Evolutionary conservation across 2,797 vertebrate genomes (phyloP).

Genomic region (Argentina silus): DNA sequence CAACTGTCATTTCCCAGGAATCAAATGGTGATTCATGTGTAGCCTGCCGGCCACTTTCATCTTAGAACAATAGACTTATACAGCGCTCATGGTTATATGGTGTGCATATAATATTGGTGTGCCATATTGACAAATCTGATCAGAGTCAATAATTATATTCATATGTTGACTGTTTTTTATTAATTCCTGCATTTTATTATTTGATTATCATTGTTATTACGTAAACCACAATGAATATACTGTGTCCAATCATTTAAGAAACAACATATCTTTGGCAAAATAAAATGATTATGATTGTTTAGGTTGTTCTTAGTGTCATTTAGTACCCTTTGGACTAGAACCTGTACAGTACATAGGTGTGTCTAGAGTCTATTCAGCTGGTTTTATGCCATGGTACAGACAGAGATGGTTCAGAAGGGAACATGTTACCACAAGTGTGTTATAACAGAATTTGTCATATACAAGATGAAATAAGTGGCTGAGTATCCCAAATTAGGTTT

Average conservation of each 20-base stretch:
- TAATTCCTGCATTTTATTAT: background rate
- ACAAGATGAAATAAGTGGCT: background rate
- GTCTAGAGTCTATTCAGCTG: no score
- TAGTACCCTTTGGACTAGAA: background rate
- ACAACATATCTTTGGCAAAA: background rate
- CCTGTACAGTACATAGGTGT: no score
- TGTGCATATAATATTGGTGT: background rate
- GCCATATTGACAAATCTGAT: background rate
- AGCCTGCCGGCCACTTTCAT: background rate
- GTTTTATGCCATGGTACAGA: no score
- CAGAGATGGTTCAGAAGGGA: no score
- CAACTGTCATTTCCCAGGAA: background rate
- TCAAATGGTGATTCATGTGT: slow-evolving; percentile 1
- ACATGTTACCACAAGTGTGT: background rate
- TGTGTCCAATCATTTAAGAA: background rate
- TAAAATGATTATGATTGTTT: background rate
- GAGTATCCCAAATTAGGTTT: background rate
- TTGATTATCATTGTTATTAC: background rate
- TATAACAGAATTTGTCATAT: background rate
- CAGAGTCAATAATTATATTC: no score
- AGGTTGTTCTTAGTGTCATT: background rate
- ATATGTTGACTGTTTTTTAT: no score
- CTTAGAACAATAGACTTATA: background rate
- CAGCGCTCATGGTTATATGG: background rate
- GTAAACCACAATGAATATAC: background rate